A percentile compares a stretch with the other conserved stretches of the same genome.
phyloP scores from a whole-genome alignment of 2,888 invertebrate genomes.

The Entomobrya proxima region DNA sequence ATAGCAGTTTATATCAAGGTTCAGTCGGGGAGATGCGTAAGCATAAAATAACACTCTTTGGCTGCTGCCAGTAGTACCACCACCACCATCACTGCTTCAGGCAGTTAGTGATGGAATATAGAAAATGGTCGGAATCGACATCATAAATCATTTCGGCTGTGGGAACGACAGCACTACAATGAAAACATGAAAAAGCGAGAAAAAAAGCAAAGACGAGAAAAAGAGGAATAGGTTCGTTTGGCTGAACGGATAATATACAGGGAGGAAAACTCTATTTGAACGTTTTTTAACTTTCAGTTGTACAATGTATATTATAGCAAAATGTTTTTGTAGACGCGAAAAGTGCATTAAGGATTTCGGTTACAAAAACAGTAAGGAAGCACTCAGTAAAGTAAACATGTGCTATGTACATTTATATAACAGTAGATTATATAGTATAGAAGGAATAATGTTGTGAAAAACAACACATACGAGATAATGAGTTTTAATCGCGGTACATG shows the following conservation, averaged over 20 bases:
- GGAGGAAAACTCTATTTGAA: slow-evolving; percentile 46
- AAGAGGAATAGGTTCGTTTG: slow-evolving; percentile 36
- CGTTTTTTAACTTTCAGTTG: slow-evolving; percentile 14
- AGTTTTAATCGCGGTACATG: too few relatives aligned
- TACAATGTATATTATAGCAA: too few relatives aligned
- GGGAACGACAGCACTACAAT: slow-evolving; percentile 75
- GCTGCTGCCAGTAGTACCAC: background rate
- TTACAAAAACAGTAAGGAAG: too few relatives aligned
- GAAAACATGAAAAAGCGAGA: slow-evolving; percentile 68
- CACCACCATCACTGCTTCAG: slow-evolving; percentile 50
- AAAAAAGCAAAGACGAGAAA: slow-evolving; percentile 4
- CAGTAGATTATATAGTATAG: too few relatives aligned
- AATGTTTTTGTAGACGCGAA: background rate
- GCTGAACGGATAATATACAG: slow-evolving; percentile 55
- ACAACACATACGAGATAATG: too few relatives aligned
- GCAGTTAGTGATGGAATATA: slow-evolving; percentile 68
- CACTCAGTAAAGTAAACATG: too few relatives aligned
- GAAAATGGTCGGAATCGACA: slow-evolving; percentile 75
- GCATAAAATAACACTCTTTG: background rate
- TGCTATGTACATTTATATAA: too few relatives aligned
- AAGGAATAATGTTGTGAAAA: too few relatives aligned
- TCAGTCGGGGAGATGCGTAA: slow-evolving; percentile 11
- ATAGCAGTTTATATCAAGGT: slow-evolving; percentile 25
- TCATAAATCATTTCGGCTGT: slow-evolving; percentile 75
- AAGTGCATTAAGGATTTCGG: too few relatives aligned